Conservation (phyloP, 2,888 invertebrate genomes). For the Odontothrips loti region DNA sequence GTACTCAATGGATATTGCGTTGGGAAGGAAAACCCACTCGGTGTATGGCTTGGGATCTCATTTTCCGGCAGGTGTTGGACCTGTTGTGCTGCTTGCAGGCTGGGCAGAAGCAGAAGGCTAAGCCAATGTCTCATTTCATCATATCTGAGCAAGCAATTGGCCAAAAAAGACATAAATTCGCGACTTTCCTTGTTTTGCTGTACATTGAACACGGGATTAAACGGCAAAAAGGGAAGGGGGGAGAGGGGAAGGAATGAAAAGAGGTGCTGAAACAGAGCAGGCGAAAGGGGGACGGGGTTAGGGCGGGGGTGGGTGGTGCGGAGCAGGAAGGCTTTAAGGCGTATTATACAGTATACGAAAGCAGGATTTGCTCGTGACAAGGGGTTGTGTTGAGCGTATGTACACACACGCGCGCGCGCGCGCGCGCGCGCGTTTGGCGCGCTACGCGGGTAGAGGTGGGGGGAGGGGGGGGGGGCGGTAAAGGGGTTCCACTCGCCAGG, state of each 20-base stretch:
- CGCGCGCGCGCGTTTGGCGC: not conserved
- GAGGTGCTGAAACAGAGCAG: not conserved
- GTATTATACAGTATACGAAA: slow-evolving; percentile 21
- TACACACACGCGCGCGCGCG: not conserved
- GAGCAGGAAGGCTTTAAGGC: slow-evolving; percentile 23
- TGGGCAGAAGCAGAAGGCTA: too few species aligned
- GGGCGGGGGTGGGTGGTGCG: not conserved
- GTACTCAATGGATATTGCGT: too few species aligned
- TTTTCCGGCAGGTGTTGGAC: too few species aligned
- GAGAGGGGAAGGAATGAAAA: not conserved
- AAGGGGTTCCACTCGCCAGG: not conserved
- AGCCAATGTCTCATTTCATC: too few species aligned
- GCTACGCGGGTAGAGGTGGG: not conserved
- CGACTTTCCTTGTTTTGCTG: too few species aligned
- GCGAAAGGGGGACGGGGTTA: not conserved
- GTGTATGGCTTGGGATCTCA: too few species aligned
- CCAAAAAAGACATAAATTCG: too few species aligned
- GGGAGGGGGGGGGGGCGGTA: not conserved
- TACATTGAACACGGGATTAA: not conserved
- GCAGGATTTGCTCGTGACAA: slow-evolving; percentile 26
- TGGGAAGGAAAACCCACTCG: too few species aligned
- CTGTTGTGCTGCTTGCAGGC: too few species aligned
- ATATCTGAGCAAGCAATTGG: too few species aligned
- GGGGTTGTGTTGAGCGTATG: slow-evolving; percentile 14
- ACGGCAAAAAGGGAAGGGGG: not conserved